A percentile compares a stretch with the other conserved stretches of the same genome.
Evolutionary conservation across 2,888 invertebrate genomes (phyloP).

Genomic region (Dromius quadrimaculatus): DNA sequence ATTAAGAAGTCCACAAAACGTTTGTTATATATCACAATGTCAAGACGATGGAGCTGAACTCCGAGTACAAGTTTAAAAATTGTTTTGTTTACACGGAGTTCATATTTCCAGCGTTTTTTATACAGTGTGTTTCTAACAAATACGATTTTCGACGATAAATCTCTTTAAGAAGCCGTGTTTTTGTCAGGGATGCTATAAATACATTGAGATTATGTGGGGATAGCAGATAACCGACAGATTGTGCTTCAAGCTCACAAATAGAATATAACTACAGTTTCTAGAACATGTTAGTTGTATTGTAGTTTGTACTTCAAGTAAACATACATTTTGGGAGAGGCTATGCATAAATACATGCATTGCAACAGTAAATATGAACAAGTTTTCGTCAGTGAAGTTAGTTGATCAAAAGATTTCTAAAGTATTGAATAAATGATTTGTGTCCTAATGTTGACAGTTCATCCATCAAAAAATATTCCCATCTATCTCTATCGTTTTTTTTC

Average conservation of each 20-base stretch:
- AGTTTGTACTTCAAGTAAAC: neutral
- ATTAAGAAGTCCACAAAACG: conserved; percentile 22
- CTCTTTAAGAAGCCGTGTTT: conserved; percentile 37
- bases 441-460: no score
- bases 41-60: neutral
- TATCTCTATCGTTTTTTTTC: no score
- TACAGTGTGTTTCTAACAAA: conserved; percentile 22
- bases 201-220: conserved; percentile 18
- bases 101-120: conserved; percentile 32
- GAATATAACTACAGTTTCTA: no score
- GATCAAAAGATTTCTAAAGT: no score
- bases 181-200: conserved; percentile 35
- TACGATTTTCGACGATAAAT: conserved; percentile 33
- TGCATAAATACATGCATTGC: neutral
- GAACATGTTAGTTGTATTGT: neutral
- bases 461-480: no score
- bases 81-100: conserved; percentile 40
- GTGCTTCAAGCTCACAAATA: neutral
- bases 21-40: conserved; percentile 29
- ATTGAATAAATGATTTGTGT: no score
- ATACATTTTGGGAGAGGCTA: neutral
- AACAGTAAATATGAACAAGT: neutral
- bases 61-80: conserved; percentile 10
- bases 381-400: no score
- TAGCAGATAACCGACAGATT: conserved; percentile 11